phyloP scores from a whole-genome alignment of 2,113 vertebrate genomes.

The Rhagologus leucostigma region DNA sequence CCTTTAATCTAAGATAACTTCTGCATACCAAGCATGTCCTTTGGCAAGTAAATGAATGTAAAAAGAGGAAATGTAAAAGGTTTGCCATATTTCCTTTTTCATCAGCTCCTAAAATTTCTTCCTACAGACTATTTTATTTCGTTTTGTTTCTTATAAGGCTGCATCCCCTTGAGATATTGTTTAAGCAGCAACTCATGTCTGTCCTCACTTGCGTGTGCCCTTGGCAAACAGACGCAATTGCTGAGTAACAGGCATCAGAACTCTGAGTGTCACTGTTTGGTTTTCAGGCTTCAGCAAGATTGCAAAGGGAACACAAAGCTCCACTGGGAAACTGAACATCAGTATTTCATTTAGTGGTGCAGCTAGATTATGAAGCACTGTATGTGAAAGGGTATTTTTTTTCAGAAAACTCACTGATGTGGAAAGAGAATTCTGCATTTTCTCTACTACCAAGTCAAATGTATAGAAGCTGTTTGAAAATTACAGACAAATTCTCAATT shows the following conservation, averaged over 20 bases:
- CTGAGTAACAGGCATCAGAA: conserved; percentile 10
- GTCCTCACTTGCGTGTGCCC: neutral
- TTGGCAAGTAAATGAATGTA: neutral
- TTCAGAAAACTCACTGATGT: neutral
- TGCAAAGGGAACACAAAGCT: conserved; percentile 23
- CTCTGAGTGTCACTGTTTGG: conserved; percentile 31
- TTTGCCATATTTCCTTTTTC: neutral
- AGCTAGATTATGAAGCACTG: conserved; percentile 5
- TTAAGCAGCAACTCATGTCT: neutral
- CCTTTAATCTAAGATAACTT: neutral
- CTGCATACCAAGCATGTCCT: neutral
- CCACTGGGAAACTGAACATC: conserved; percentile 25
- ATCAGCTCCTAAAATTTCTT: neutral
- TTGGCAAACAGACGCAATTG: neutral
- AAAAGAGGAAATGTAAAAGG: neutral
- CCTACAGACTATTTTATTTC: neutral
- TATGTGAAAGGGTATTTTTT: neutral
- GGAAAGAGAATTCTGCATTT: neutral
- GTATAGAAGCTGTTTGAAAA: neutral
- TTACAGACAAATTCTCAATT: neutral
- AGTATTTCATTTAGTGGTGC: conserved; percentile 7
- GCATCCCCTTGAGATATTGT: neutral
- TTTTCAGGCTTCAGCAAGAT: conserved; percentile 27
- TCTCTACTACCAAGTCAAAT: neutral
- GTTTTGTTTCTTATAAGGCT: neutral